Conservation (phyloP, 2,797 vertebrate genomes). For the Siniperca obscura region DNA sequence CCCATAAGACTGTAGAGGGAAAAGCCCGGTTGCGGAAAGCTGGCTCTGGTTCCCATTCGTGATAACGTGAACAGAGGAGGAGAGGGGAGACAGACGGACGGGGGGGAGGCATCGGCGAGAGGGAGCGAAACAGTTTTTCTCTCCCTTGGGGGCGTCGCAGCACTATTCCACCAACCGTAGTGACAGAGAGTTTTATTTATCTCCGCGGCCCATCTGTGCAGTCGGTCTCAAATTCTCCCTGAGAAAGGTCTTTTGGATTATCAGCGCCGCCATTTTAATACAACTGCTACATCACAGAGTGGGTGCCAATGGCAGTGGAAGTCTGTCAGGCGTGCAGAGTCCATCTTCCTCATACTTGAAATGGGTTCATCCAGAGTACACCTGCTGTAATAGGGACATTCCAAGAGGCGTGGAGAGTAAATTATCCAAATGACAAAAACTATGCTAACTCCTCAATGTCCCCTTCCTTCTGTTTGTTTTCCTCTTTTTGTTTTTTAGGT, state of each 20-base stretch:
- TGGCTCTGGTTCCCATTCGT: conserved; percentile 59
- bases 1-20: conserved; percentile 55
- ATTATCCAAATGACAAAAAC: conserved; percentile 82
- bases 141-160: conserved; percentile 90
- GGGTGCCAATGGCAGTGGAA: conserved; percentile 84
- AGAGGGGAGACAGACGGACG: conserved; percentile 66
- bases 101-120: conserved; percentile 58
- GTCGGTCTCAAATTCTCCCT: conserved; percentile 91
- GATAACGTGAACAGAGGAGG: conserved; percentile 38
- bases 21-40: conserved; percentile 67
- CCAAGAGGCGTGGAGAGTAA: conserved; percentile 73
- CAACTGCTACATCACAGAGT: conserved; percentile 91
- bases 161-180: conserved; percentile 89
- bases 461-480: conserved; percentile 74
- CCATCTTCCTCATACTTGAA: conserved; percentile 80
- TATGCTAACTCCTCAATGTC: conserved; percentile 83
- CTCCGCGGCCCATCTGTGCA: conserved; percentile 93
- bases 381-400: conserved; percentile 84
- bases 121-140: conserved; percentile 74
- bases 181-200: conserved; percentile 96
- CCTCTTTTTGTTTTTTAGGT: conserved; percentile 53
- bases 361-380: conserved; percentile 95
- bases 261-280: conserved; percentile 95
- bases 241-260: conserved; percentile 95
- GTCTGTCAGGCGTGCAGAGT: conserved; percentile 84